Evolutionary conservation across 2,113 vertebrate genomes (phyloP).

Genomic region (Rhynchomys soricoides): DNA sequence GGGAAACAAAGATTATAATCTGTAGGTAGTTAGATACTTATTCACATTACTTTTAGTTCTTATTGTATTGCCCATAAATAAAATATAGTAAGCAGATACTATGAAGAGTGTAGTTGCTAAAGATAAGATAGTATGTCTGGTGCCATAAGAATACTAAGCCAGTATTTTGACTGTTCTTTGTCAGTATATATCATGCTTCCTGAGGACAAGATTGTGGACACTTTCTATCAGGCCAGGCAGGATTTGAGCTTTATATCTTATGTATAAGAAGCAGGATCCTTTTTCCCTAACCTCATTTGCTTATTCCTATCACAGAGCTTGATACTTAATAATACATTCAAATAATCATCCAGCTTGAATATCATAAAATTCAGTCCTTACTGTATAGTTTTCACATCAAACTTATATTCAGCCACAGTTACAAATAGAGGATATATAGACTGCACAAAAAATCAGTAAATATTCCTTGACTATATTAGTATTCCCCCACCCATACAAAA

Average conservation of each 20-base stretch:
- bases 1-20: background rate
- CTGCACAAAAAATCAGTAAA: background rate
- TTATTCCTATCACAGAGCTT: background rate
- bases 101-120: background rate
- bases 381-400: background rate
- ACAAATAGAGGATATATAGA: background rate
- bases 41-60: background rate
- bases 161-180: background rate
- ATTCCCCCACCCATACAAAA: background rate
- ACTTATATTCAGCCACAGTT: background rate
- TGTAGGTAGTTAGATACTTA: background rate
- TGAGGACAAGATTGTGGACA: background rate
- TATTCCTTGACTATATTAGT: background rate
- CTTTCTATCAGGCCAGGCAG: background rate
- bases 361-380: background rate
- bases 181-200: background rate
- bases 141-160: background rate
- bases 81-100: background rate
- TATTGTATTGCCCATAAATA: background rate
- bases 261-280: background rate
- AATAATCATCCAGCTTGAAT: constrained; percentile 10
- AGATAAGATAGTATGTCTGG: background rate
- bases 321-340: background rate
- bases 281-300: background rate
- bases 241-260: background rate